Conservation (phyloP, 2,888 invertebrate genomes). For the Tryphoninae sp. region DNA sequence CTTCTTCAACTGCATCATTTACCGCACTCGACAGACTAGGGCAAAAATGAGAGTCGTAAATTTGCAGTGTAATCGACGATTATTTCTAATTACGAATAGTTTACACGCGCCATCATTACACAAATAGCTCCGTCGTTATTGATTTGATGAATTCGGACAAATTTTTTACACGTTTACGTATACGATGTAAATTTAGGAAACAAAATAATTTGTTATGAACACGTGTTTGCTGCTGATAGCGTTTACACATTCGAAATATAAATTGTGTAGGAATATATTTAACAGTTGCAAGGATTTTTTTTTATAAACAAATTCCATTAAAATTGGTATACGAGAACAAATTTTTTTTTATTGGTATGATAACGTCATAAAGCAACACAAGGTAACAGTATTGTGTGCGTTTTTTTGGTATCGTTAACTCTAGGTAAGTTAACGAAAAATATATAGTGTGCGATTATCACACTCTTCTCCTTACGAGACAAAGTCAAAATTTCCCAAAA, state of each 20-base stretch:
- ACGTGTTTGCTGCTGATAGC: no score
- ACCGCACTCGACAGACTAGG: conserved; percentile 26
- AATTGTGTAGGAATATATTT: neutral
- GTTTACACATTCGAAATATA: no score
- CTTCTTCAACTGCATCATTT: conserved; percentile 36
- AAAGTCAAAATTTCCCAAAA: conserved; percentile 7
- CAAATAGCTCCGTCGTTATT: neutral
- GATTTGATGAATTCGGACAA: neutral
- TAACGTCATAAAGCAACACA: conserved; percentile 3
- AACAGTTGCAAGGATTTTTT: neutral
- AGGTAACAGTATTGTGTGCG: conserved; percentile 33
- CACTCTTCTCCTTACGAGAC: neutral
- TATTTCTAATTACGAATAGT: neutral
- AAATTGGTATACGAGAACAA: neutral
- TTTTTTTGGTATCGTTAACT: neutral
- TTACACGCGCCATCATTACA: conserved; percentile 5
- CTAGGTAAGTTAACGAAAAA: neutral
- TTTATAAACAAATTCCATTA: neutral
- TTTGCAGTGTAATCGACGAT: conserved; percentile 38
- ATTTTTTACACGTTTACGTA: no score
- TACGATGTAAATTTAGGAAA: no score
- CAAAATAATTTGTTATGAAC: no score
- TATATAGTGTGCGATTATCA: conserved; percentile 2
- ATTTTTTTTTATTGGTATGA: neutral
- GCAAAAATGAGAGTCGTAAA: conserved; percentile 38